A percentile compares a stretch with the other conserved stretches of the same genome.
Evolutionary conservation across 2,888 invertebrate species (phyloP).

Genomic region (Sphaerophoria rueppellii): DNA sequence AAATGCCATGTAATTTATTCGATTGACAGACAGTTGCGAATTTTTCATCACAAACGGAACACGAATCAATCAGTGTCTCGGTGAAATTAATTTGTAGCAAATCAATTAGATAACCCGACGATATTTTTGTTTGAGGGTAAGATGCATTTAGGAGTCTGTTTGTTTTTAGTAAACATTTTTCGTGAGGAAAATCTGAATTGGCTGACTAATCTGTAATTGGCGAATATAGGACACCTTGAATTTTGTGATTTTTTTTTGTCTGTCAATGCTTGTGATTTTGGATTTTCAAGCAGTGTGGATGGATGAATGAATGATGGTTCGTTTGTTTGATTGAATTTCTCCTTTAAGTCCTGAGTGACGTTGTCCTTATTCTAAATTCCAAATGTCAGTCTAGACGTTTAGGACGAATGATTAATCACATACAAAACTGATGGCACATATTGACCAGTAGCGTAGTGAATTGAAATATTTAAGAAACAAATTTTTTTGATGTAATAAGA

Average conservation of each 20-base stretch:
- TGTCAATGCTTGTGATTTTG: not conserved
- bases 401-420: no score
- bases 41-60: constrained; percentile 62
- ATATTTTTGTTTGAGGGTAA: not conserved
- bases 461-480: no score
- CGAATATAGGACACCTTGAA: constrained; percentile 39
- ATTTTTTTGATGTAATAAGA: no score
- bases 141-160: not conserved
- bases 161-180: not conserved
- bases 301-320: not conserved
- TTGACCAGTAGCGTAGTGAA: no score
- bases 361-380: no score
- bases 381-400: no score
- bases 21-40: constrained; percentile 54
- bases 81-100: constrained; percentile 65
- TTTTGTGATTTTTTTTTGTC: not conserved
- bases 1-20: constrained; percentile 38
- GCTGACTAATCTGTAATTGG: not conserved
- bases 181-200: not conserved
- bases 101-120: constrained; percentile 59
- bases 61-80: constrained; percentile 69
- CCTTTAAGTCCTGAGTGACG: not conserved
- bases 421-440: no score
- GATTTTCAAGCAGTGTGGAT: not conserved
- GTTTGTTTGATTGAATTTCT: not conserved